Percentiles rank a stretch among this genome's conserved stretches.
Conservation (phyloP, 2,797 vertebrate species). For the Bufotes viridis region DNA sequence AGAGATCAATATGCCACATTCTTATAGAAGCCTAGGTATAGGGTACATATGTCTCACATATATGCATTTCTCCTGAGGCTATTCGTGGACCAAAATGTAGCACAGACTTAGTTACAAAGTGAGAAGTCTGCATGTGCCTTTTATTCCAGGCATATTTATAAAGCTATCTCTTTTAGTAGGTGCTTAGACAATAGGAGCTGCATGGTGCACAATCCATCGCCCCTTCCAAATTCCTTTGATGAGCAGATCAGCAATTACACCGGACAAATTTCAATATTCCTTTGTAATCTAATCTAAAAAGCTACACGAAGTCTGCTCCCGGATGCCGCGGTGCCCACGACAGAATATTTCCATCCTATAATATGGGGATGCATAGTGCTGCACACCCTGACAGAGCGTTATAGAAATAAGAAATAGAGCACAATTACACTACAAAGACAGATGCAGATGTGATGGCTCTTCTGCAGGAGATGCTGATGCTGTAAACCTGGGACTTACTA, state of each 20-base stretch:
- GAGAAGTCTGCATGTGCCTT: neutral
- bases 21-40: too few species aligned
- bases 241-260: constrained; percentile 5
- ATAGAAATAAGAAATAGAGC: constrained; percentile 55
- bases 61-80: neutral
- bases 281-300: neutral
- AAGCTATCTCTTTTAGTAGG: neutral
- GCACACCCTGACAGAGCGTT: constrained; percentile 29
- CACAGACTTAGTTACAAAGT: neutral
- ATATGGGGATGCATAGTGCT: constrained; percentile 1
- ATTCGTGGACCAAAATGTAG: neutral
- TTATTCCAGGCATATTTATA: neutral
- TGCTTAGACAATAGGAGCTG: constrained; percentile 21
- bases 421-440: constrained; percentile 53
- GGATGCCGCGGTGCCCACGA: neutral
- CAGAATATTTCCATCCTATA: neutral
- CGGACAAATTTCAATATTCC: neutral
- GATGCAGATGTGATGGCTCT: constrained; percentile 57
- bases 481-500: constrained; percentile 53
- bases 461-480: constrained; percentile 52
- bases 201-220: neutral
- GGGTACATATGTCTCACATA: neutral
- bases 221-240: neutral
- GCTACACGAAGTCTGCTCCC: neutral
- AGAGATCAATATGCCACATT: too few species aligned